Base-by-base conservation (phyloP, 2,797 vertebrate genomes). In the Hybognathus amarus region DNA sequence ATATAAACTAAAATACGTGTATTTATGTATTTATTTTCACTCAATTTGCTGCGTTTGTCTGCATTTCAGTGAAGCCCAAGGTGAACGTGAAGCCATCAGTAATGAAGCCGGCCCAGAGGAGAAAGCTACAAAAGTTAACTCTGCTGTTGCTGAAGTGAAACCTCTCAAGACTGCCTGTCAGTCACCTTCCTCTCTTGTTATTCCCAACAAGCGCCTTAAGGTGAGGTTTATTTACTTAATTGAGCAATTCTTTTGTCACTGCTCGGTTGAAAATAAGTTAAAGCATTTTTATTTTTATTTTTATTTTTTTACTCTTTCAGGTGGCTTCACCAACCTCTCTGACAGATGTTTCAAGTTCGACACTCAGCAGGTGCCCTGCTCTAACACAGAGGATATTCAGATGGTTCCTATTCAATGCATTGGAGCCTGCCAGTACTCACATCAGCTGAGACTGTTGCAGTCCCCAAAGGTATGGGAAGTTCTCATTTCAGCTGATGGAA, bases 81-180 rank as follows among this genome's bases (percentile, higher is more conserved):
- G 89, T 96, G 87, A 97, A 95, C 30, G 96, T 97, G 89, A 98
- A 96, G 89, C 96, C 96, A 0, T 95, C 91, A 2, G 94, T 97
- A 17, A 87, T 95, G 89, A 97, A 96, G 90, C 91, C 91, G 9
- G 85, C 90, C 1, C 92, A 93, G 82, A 98, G 97, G 87, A 93
- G 24, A 97, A 94, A 85, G 90, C 90, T 0, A 69, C 87, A 0
- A 93, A 94, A 77, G 83, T 83, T 0, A 89, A 93, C 1, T 96
- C 96, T 15, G 96, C 95, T 0, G 92, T 98, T 2, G 97, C 96
- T 8, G 97, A 96, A 2, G 97, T 99, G 56, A 98, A 95, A 88
- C 97, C 97, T 0, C 89, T 98, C 27, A 96, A 91, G 83, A 86
- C 92, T 45, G 6, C 90, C 36, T 12, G 92, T 18, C 92, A 94